phyloP scores from a whole-genome alignment of 1,140 invertebrate genomes.

The Lethrus apterus region DNA sequence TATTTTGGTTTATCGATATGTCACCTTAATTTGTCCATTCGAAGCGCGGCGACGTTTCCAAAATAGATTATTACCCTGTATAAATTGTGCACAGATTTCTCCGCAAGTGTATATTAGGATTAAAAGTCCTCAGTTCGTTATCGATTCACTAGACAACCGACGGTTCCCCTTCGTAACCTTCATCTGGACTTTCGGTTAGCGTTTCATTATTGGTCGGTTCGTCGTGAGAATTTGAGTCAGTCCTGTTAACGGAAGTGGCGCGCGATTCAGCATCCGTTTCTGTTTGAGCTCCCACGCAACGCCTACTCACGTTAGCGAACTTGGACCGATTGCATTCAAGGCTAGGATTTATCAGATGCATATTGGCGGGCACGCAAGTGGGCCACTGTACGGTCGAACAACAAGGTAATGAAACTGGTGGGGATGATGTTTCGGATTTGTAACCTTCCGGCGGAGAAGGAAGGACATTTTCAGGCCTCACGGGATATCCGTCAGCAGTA shows the following conservation, averaged over 20 bases:
- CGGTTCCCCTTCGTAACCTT: slow-evolving; percentile 72
- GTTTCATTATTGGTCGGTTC: slow-evolving; percentile 37
- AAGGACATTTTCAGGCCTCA: slow-evolving; percentile 41
- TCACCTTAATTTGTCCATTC: too few relatives aligned
- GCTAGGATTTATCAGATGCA: slow-evolving; percentile 27
- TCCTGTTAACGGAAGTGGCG: slow-evolving; percentile 34
- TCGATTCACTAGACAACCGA: slow-evolving; percentile 8
- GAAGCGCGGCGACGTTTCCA: too few relatives aligned
- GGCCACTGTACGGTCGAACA: slow-evolving; percentile 37
- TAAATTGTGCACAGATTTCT: not conserved
- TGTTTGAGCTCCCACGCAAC: slow-evolving; percentile 49
- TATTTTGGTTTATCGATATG: not conserved
- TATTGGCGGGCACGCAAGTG: slow-evolving; percentile 40
- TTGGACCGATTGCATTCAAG: slow-evolving; percentile 13
- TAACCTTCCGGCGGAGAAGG: slow-evolving; percentile 24
- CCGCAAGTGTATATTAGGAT: not conserved
- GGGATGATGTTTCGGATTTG: slow-evolving; percentile 2
- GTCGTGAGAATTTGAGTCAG: slow-evolving; percentile 32
- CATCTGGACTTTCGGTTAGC: slow-evolving; percentile 73
- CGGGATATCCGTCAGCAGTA: slow-evolving; percentile 70
- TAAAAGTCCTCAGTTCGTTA: too few relatives aligned
- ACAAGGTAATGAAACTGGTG: slow-evolving; percentile 14
- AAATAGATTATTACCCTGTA: slow-evolving; percentile 9
- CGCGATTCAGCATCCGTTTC: slow-evolving; percentile 36
- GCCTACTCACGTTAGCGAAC: slow-evolving; percentile 27